phyloP scores from a whole-genome alignment of 1,140 invertebrate species.

The Microvelia longipes region DNA sequence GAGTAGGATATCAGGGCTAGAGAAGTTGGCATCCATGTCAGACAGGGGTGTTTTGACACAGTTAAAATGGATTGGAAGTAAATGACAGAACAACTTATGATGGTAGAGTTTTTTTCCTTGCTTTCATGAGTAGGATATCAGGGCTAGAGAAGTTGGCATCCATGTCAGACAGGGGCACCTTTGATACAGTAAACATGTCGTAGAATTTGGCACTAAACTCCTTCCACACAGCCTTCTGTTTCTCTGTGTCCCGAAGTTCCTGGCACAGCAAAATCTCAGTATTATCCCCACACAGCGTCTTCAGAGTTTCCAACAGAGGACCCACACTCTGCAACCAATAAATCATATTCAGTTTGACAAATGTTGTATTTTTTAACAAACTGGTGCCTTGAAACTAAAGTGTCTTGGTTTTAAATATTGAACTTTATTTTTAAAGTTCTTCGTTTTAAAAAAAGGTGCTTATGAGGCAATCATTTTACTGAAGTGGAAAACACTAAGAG shows the following conservation, averaged over 20 bases:
- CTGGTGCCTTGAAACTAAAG: background rate
- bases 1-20: slow-evolving; percentile 38
- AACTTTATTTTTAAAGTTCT: background rate
- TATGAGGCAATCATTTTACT: too few species aligned
- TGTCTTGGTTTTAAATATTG: background rate
- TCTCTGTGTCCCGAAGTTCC: slow-evolving; percentile 39
- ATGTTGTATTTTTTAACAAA: background rate
- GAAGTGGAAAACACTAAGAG: too few species aligned
- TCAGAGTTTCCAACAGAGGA: slow-evolving; percentile 36
- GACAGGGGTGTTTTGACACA: slow-evolving; percentile 32
- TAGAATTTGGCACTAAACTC: slow-evolving; percentile 34
- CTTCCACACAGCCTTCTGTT: slow-evolving; percentile 37
- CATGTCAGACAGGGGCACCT: slow-evolving; percentile 36
- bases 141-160: slow-evolving; percentile 36
- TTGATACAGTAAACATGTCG: slow-evolving; percentile 32
- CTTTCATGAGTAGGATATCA: slow-evolving; percentile 38
- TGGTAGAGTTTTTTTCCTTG: slow-evolving; percentile 33
- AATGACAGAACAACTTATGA: too few species aligned
- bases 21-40: slow-evolving; percentile 38
- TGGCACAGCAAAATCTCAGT: slow-evolving; percentile 38
- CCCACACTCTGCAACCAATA: slow-evolving; percentile 43
- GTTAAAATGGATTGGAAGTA: too few species aligned
- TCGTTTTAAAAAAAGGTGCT: background rate
- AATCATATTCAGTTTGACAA: slow-evolving; percentile 13
- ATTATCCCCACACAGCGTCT: slow-evolving; percentile 29